These are phyloP conservation scores for Eustalomyia histrio DNA, from an alignment of 2,888 invertebrate genomes.

Conservation along the genomic window DNA sequence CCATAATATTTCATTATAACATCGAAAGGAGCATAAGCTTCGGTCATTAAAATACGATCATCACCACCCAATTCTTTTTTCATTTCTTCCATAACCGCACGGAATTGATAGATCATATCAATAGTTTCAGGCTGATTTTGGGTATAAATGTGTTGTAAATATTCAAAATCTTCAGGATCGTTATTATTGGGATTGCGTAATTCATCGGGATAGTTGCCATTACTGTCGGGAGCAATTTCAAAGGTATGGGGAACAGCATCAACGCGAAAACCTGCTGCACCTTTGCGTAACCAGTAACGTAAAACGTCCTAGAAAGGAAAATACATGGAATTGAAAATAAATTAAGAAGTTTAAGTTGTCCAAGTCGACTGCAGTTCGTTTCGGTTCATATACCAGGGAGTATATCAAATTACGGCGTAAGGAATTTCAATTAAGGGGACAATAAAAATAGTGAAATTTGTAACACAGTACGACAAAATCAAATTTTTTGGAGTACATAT, in stretches of 20 bases:
- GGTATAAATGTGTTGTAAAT: slow-evolving; percentile 82
- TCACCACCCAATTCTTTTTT: slow-evolving; percentile 74
- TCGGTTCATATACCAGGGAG: too few species aligned
- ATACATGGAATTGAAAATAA: neutral
- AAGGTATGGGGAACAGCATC: slow-evolving; percentile 82
- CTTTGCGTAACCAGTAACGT: slow-evolving; percentile 88
- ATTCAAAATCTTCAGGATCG: slow-evolving; percentile 81
- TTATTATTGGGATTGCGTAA: slow-evolving; percentile 79
- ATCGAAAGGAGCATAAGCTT: slow-evolving; percentile 82
- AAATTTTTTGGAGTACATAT: too few species aligned
- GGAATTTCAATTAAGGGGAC: too few species aligned
- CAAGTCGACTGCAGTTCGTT: too few species aligned
- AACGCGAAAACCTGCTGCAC: slow-evolving; percentile 89
- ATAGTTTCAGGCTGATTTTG: slow-evolving; percentile 82
- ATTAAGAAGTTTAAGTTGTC: too few species aligned
- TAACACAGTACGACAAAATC: too few species aligned
- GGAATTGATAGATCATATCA: slow-evolving; percentile 82
- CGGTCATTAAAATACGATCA: slow-evolving; percentile 82
- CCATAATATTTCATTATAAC: slow-evolving; percentile 84
- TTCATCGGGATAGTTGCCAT: slow-evolving; percentile 80
- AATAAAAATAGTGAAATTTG: too few species aligned
- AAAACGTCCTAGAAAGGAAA: slow-evolving; percentile 80
- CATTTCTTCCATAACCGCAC: slow-evolving; percentile 81
- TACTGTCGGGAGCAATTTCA: slow-evolving; percentile 71
- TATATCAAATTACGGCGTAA: too few species aligned